These are phyloP conservation scores for Callionymus lyra DNA, from an alignment of 2,113 vertebrate genomes.

Conservation along the genomic window DNA sequence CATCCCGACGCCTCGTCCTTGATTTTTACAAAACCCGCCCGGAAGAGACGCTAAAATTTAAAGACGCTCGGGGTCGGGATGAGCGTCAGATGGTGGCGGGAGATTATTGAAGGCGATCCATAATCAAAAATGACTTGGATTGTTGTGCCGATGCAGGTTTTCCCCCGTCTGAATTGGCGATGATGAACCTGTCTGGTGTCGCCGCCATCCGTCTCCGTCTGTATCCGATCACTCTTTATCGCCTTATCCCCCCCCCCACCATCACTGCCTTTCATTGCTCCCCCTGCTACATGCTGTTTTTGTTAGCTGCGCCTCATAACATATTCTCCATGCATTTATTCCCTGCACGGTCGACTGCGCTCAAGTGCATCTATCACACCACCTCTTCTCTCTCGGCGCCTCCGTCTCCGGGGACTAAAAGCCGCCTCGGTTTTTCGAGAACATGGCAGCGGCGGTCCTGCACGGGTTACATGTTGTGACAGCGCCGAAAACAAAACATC, in stretches of 20 bases:
- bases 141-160: slow-evolving; percentile 3
- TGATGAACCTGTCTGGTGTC: slow-evolving; percentile 21
- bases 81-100: slow-evolving; percentile 43
- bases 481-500: background rate
- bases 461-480: slow-evolving; percentile 5
- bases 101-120: slow-evolving; percentile 36
- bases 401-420: slow-evolving; percentile 12
- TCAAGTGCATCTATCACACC: slow-evolving; percentile 1
- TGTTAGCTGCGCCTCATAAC: slow-evolving; percentile 4
- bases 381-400: slow-evolving; percentile 1
- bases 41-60: slow-evolving; percentile 53
- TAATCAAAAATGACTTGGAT: slow-evolving; percentile 48
- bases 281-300: slow-evolving; percentile 8
- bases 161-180: slow-evolving; percentile 12
- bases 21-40: slow-evolving; percentile 24
- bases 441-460: slow-evolving; percentile 11
- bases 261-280: slow-evolving; percentile 19
- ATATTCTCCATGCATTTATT: slow-evolving; percentile 27
- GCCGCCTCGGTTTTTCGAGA: slow-evolving; percentile 6
- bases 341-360: slow-evolving; percentile 14
- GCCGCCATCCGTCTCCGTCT: slow-evolving; percentile 7
- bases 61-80: slow-evolving; percentile 45
- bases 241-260: slow-evolving; percentile 4
- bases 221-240: slow-evolving; percentile 15
- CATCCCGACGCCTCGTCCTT: slow-evolving; percentile 8